Evolutionary conservation across 2,797 vertebrate species (phyloP).

Genomic region (Remorina albescens): DNA sequence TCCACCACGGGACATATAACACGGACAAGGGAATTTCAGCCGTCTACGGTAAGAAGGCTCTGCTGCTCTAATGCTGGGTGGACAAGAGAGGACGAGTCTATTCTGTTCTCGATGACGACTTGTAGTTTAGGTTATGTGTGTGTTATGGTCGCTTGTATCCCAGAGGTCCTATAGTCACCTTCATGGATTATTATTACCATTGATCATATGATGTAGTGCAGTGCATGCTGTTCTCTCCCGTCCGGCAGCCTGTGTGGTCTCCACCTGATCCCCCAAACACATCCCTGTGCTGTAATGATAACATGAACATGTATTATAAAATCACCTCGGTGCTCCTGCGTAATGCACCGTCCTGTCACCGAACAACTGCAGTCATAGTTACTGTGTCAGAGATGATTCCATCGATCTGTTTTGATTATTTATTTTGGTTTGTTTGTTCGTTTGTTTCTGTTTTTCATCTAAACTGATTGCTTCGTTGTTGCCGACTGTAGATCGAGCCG

Average conservation of each 20-base stretch:
- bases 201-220: background rate
- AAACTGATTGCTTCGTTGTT: constrained; percentile 20
- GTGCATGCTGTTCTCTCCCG: background rate
- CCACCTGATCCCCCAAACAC: background rate
- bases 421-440: background rate
- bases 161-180: too few relatives aligned
- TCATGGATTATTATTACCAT: too few relatives aligned
- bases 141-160: background rate
- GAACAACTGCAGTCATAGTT: constrained; percentile 60
- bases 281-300: background rate
- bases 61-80: constrained; percentile 12
- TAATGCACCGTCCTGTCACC: constrained; percentile 52
- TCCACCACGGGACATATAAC: constrained; percentile 28
- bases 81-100: constrained; percentile 17
- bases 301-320: background rate
- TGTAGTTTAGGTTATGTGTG: background rate
- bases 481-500: constrained; percentile 51
- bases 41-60: constrained; percentile 63
- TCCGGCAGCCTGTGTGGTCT: background rate
- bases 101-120: background rate
- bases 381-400: constrained; percentile 28
- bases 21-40: constrained; percentile 48
- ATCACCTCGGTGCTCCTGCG: constrained; percentile 54
- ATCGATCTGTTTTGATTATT: background rate
- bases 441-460: background rate